A percentile compares a stretch with the other conserved stretches of the same genome.
phyloP scores from a whole-genome alignment of 2,888 invertebrate species.

The Lasius fuliginosus region DNA sequence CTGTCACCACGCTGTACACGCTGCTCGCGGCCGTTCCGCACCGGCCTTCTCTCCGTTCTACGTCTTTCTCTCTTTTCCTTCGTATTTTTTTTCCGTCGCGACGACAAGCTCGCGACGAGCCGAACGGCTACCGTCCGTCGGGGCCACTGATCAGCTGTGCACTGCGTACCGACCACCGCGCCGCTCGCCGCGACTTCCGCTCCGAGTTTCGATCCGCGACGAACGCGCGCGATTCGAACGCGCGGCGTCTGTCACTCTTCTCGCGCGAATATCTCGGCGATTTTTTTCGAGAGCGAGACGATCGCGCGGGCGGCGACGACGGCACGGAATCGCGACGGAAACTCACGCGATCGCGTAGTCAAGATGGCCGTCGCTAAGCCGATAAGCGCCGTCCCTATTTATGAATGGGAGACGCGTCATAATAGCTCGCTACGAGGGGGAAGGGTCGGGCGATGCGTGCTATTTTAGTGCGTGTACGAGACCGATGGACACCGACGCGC shows the following conservation, averaged over 20 bases:
- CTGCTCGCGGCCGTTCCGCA: constrained; percentile 5
- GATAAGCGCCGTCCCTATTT: constrained; percentile 78
- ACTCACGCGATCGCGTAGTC: constrained; percentile 72
- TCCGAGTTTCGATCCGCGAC: neutral
- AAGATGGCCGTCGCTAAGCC: constrained; percentile 76
- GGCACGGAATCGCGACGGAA: constrained; percentile 42
- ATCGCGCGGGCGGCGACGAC: neutral
- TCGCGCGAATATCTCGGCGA: constrained; percentile 3
- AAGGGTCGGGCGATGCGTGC: constrained; percentile 59
- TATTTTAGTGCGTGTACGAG: constrained; percentile 74
- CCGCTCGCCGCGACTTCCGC: constrained; percentile 56
- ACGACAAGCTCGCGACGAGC: constrained; percentile 61
- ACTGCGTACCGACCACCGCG: constrained; percentile 75
- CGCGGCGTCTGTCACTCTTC: neutral
- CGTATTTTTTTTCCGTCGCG: constrained; percentile 17
- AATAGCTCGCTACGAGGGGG: constrained; percentile 57
- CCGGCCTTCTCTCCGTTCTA: neutral
- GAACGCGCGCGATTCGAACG: neutral
- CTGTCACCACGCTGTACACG: constrained; percentile 55
- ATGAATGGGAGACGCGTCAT: constrained; percentile 80
- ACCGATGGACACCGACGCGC: constrained; percentile 58
- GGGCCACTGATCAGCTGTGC: constrained; percentile 83
- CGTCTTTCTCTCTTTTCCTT: neutral
- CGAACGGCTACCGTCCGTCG: constrained; percentile 78
- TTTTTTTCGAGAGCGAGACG: constrained; percentile 13